Evolutionary conservation across 2,797 vertebrate species (phyloP).

Genomic region (Helostoma temminkii): DNA sequence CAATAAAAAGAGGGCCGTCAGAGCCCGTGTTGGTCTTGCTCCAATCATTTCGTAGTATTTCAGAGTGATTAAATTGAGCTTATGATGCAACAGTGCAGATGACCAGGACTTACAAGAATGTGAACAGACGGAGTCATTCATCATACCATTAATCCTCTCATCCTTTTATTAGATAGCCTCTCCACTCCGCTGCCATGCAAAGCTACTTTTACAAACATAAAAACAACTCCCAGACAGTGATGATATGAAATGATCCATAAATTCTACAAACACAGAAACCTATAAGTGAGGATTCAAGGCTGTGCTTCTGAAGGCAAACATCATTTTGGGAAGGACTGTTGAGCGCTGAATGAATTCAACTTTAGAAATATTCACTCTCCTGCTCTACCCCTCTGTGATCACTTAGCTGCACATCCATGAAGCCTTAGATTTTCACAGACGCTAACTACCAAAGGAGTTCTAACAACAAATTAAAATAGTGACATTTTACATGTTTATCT

Average conservation of each 20-base stretch:
- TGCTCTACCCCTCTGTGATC: slow-evolving; percentile 49
- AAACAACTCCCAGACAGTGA: neutral
- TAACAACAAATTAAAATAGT: slow-evolving; percentile 34
- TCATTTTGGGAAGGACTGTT: slow-evolving; percentile 43
- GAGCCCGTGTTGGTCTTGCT: slow-evolving; percentile 31
- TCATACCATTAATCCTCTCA: slow-evolving; percentile 73
- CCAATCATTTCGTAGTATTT: slow-evolving; percentile 63
- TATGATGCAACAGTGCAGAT: slow-evolving; percentile 80
- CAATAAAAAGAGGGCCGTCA: slow-evolving; percentile 35
- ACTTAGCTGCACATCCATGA: slow-evolving; percentile 50
- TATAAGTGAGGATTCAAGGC: neutral
- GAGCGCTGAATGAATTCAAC: slow-evolving; percentile 56
- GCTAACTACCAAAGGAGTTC: slow-evolving; percentile 36
- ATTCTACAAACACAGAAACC: neutral
- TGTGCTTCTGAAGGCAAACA: slow-evolving; percentile 58
- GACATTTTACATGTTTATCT: slow-evolving; percentile 51
- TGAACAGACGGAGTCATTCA: slow-evolving; percentile 76
- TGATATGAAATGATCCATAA: slow-evolving; percentile 5
- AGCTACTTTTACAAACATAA: slow-evolving; percentile 40
- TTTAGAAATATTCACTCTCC: slow-evolving; percentile 67
- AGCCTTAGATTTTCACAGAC: slow-evolving; percentile 60
- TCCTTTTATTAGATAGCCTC: slow-evolving; percentile 75
- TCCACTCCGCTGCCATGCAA: slow-evolving; percentile 41
- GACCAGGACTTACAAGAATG: slow-evolving; percentile 78
- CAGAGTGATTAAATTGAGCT: slow-evolving; percentile 77